Conservation (phyloP, 2,888 invertebrate genomes). For the Anthoptus insignis region DNA sequence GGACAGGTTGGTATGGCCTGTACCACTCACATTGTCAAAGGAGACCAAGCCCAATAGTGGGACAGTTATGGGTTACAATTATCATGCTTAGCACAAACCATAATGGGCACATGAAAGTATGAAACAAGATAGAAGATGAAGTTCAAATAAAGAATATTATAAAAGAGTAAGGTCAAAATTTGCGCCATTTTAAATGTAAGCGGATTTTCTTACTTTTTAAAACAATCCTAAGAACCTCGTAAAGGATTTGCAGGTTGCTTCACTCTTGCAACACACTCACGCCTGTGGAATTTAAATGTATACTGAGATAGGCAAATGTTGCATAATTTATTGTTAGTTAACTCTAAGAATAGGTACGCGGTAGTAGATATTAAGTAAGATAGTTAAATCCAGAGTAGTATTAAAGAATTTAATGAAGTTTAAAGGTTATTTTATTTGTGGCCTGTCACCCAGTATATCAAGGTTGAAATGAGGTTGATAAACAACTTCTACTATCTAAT, state of each 20-base stretch:
- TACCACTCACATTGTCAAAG: too few species aligned
- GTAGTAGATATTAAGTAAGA: constrained; percentile 28
- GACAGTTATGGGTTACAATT: too few species aligned
- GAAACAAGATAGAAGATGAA: too few species aligned
- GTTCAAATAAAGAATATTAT: too few species aligned
- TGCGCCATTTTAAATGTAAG: too few species aligned
- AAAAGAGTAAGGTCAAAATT: too few species aligned
- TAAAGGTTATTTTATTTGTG: constrained; percentile 5
- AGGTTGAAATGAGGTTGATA: neutral
- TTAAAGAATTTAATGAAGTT: neutral
- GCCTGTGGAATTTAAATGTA: constrained; percentile 29
- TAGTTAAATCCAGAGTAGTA: neutral
- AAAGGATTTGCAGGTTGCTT: constrained; percentile 25
- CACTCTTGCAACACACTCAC: constrained; percentile 18
- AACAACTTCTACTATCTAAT: too few species aligned
- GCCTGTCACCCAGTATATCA: neutral
- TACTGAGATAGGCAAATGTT: constrained; percentile 27
- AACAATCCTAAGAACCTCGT: constrained; percentile 6
- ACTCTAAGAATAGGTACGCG: constrained; percentile 15
- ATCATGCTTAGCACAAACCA: too few species aligned
- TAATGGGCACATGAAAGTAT: too few species aligned
- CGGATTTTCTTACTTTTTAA: too few species aligned
- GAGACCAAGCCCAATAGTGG: too few species aligned
- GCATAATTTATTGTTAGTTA: constrained; percentile 36
- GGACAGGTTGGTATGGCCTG: too few species aligned